Evolutionary conservation across 2,113 vertebrate genomes (phyloP), one percentile per base, ranked within the genome.

Genomic region (Zapus hudsonius): DNA sequence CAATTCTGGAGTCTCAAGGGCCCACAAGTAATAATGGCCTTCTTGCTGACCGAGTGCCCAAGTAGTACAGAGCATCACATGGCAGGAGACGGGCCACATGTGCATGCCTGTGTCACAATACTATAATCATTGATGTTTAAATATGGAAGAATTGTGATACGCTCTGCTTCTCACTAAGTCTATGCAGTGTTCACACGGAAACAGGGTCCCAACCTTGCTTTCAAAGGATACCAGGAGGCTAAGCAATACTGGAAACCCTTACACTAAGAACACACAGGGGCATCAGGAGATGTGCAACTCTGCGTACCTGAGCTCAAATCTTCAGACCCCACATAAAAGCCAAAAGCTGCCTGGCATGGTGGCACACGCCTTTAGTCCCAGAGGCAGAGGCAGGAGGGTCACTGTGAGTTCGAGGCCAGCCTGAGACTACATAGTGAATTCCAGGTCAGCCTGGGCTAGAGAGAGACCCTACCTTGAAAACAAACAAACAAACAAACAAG

Each of bases 131-230:
- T 92, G 10, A 67, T 52, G 38, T 70, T 74, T 80, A 95, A 72
- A 63, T 69, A 40, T 6, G 29, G 42, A 42, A 87, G 40, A 61
- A 47, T 5, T 86, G 5, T 40, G 9, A 82, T 38, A 17, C 38
- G 5, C 22, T 92, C 33, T 63, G 47, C 27, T 94, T 92, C 63
- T 63, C 12, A 52, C 13, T 44, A 42, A 87, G 66, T 74, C 84
- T 8, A 73, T 78, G 87, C 15, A n/a, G 29, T 78, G 59, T 89
- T 75, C 16, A 78, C 12, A 22, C 23, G 78, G 55, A 94, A 91
- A 80, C 5, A 76, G 72, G 16, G 20, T 80, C 76, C 84, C 82
- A 86, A 83, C 80, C 82, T 70, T 69, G 29, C 70, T 88, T 90
- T 27, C 9, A 85, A 91, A 89, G 17, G 59, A 47, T 38, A 10